Percentiles rank a stretch among this genome's conserved stretches.
Evolutionary conservation across 2,797 vertebrate genomes (phyloP).

Genomic region (Caiman crocodilus): DNA sequence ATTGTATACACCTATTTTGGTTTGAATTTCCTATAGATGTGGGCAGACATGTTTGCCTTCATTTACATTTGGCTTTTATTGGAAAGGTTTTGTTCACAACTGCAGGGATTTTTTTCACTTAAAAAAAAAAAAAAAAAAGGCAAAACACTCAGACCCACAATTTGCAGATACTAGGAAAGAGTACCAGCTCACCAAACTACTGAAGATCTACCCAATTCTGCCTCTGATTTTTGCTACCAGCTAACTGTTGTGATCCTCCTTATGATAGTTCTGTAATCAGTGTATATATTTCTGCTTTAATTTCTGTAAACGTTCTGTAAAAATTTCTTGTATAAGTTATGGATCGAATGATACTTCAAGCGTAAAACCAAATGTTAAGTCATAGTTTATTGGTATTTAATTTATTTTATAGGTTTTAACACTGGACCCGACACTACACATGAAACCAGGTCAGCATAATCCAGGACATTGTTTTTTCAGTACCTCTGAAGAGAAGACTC

Average conservation of each 20-base stretch:
- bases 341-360: background rate
- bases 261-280: background rate
- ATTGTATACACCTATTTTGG: background rate
- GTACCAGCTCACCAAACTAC: background rate
- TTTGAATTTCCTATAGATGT: background rate
- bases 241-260: background rate
- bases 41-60: background rate
- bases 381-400: background rate
- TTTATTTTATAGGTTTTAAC: constrained; percentile 84
- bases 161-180: background rate
- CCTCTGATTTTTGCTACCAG: background rate
- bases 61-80: background rate
- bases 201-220: background rate
- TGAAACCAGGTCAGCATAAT: constrained; percentile 84
- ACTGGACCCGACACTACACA: constrained; percentile 85
- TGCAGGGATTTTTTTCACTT: background rate
- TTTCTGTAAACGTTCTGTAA: too few species aligned
- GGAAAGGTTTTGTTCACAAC: background rate
- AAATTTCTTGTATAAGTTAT: background rate
- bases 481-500: constrained; percentile 72
- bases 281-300: background rate
- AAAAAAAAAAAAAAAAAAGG: background rate
- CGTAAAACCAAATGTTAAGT: background rate
- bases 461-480: constrained; percentile 80
- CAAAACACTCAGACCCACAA: background rate